Percentiles rank a stretch among this genome's conserved stretches.
Conservation (phyloP, 1,140 invertebrate genomes). For the Drosophila malerkotliana region DNA sequence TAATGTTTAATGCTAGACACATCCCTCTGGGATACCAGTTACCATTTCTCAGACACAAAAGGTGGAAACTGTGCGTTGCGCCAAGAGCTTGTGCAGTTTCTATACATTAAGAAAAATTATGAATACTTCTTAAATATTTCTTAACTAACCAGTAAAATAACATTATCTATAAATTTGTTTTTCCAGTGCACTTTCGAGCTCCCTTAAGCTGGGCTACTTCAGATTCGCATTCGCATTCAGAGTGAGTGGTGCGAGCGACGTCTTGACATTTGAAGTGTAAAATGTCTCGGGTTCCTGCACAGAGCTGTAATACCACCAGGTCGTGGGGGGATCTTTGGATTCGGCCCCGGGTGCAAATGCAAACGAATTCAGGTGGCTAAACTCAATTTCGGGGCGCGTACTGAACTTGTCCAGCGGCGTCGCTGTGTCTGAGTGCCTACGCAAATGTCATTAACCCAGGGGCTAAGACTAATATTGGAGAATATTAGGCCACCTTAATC, state of each 20-base stretch:
- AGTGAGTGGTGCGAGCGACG: conserved; percentile 27
- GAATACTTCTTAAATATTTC: neutral
- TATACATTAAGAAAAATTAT: neutral
- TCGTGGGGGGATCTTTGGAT: neutral
- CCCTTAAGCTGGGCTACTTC: conserved; percentile 24
- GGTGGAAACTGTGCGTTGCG: conserved; percentile 40
- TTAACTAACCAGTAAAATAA: neutral
- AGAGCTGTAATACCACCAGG: neutral
- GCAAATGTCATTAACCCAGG: conserved; percentile 50
- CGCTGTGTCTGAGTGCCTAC: conserved; percentile 22
- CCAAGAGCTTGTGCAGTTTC: conserved; percentile 39
- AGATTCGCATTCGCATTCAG: conserved; percentile 25
- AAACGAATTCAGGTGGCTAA: conserved; percentile 44
- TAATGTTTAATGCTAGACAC: conserved; percentile 27
- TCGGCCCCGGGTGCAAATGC: conserved; percentile 24
- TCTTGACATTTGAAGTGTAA: conserved; percentile 55
- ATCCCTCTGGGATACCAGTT: conserved; percentile 17
- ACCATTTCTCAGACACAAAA: conserved; percentile 55
- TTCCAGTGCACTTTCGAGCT: neutral
- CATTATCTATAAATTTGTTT: too few relatives aligned
- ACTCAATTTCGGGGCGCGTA: conserved; percentile 25
- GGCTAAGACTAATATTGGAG: conserved; percentile 38
- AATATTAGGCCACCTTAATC: conserved; percentile 17
- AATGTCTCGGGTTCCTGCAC: conserved; percentile 19
- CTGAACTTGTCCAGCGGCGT: conserved; percentile 17